phyloP scores from a whole-genome alignment of 92 coral and sea anemone species.

The Nematostella vectensis region DNA sequence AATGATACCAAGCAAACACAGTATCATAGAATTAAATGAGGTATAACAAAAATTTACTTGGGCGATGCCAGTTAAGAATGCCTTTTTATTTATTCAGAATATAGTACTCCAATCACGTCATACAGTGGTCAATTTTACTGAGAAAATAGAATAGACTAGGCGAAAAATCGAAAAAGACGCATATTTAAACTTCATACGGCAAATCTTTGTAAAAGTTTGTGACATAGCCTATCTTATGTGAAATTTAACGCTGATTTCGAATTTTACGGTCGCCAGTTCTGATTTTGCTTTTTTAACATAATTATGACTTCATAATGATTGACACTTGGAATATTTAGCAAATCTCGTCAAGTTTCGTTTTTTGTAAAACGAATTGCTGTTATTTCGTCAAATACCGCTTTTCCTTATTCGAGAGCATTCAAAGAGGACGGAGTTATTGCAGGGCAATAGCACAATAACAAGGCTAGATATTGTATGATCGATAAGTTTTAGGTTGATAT shows the following conservation, averaged over 20 bases:
- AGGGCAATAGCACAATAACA: too few species aligned
- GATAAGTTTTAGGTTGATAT: too few species aligned
- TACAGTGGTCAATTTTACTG: too few species aligned
- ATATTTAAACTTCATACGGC: neutral
- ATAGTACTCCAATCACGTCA: too few species aligned
- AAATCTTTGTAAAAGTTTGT: neutral
- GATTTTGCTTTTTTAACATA: neutral
- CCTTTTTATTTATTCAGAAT: too few species aligned
- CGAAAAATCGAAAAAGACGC: neutral
- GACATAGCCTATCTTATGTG: neutral
- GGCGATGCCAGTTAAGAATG: too few species aligned
- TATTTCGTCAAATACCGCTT: neutral
- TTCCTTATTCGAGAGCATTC: too few species aligned
- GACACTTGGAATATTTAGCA: neutral
- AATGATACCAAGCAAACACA: too few species aligned
- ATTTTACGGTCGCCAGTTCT: neutral
- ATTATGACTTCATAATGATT: neutral
- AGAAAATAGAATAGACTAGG: neutral
- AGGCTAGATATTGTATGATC: too few species aligned
- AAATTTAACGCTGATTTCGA: neutral
- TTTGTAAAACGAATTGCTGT: neutral
- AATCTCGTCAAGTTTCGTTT: neutral
- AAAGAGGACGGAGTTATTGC: too few species aligned
- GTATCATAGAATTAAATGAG: too few species aligned
- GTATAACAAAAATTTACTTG: too few species aligned